phyloP scores from a whole-genome alignment of 1,140 invertebrate species.

The Ctenoplectra terminalis region DNA sequence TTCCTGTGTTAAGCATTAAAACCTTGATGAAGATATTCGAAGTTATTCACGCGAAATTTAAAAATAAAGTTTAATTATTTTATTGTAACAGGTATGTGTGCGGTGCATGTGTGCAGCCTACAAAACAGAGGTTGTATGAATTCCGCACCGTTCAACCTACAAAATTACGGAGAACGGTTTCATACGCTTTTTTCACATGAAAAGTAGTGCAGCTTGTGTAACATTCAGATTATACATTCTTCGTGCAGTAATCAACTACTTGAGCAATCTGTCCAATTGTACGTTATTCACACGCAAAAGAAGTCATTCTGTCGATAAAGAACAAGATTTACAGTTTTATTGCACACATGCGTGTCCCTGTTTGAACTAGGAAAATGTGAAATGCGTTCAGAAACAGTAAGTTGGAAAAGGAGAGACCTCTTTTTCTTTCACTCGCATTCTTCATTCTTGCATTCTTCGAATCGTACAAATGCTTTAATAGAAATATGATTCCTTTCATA shows the following conservation, averaged over 20 bases:
- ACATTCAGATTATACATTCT: constrained; percentile 17
- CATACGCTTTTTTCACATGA: constrained; percentile 21
- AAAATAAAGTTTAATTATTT: too few relatives aligned
- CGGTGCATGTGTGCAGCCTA: neutral
- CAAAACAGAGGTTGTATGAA: neutral
- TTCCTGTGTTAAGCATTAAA: too few relatives aligned
- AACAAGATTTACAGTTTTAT: constrained; percentile 5
- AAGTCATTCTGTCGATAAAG: constrained; percentile 10
- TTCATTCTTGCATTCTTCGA: neutral
- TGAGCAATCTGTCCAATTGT: constrained; percentile 12
- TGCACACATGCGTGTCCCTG: neutral
- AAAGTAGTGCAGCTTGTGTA: constrained; percentile 20
- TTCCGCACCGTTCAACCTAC: neutral
- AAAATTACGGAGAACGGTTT: constrained; percentile 26
- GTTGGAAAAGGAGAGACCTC: neutral
- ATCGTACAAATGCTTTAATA: too few relatives aligned
- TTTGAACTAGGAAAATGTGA: neutral
- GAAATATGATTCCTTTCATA: neutral
- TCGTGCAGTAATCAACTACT: constrained; percentile 16
- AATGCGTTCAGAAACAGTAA: neutral
- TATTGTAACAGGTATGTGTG: too few relatives aligned
- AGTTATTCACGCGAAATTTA: too few relatives aligned
- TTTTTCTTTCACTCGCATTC: neutral
- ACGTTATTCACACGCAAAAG: neutral
- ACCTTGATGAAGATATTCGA: too few relatives aligned